Percentiles rank a stretch among this genome's conserved stretches.
phyloP scores from a whole-genome alignment of 2,113 vertebrate species.

The Melanotaenia duboulayi region DNA sequence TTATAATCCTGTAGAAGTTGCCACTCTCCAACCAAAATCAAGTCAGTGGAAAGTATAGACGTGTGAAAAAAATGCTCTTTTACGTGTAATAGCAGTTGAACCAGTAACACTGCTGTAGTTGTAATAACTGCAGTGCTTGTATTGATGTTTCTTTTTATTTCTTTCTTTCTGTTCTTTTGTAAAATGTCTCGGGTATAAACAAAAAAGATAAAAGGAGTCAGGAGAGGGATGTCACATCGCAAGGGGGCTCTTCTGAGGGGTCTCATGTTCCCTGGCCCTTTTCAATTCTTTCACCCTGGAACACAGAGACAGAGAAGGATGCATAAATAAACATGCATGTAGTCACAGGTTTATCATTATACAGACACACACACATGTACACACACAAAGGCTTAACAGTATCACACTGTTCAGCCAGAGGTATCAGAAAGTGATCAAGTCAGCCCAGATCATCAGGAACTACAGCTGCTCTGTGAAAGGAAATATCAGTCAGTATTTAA shows the following conservation, averaged over 20 bases:
- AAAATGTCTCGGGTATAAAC: slow-evolving; percentile 98
- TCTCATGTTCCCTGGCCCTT: slow-evolving; percentile 99
- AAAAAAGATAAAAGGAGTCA: slow-evolving; percentile 92
- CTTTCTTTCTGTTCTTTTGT: slow-evolving; percentile 80
- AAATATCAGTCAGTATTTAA: slow-evolving; percentile 46
- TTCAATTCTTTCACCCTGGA: slow-evolving; percentile 99
- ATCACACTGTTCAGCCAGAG: slow-evolving; percentile 23
- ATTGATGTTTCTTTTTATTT: slow-evolving; percentile 73
- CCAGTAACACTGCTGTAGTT: slow-evolving; percentile 71
- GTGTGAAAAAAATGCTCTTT: slow-evolving; percentile 77
- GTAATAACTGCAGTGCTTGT: slow-evolving; percentile 88
- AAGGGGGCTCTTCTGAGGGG: slow-evolving; percentile 92
- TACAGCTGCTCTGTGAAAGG: slow-evolving; percentile 54
- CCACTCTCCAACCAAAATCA: slow-evolving; percentile 76
- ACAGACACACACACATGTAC: slow-evolving; percentile 5
- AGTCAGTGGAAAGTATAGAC: slow-evolving; percentile 80
- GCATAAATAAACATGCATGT: slow-evolving; percentile 17
- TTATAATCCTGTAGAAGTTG: slow-evolving; percentile 74
- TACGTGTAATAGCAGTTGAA: slow-evolving; percentile 76
- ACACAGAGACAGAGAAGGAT: slow-evolving; percentile 72
- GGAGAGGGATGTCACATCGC: slow-evolving; percentile 98
- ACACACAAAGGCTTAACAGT: slow-evolving; percentile 19
- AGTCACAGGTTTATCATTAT: background rate
- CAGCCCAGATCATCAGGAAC: slow-evolving; percentile 44
- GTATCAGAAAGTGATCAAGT: slow-evolving; percentile 29